Percentiles rank a stretch among this genome's conserved stretches.
phyloP scores from a whole-genome alignment of 2,888 invertebrate genomes.

The Ennomos erosarius region DNA sequence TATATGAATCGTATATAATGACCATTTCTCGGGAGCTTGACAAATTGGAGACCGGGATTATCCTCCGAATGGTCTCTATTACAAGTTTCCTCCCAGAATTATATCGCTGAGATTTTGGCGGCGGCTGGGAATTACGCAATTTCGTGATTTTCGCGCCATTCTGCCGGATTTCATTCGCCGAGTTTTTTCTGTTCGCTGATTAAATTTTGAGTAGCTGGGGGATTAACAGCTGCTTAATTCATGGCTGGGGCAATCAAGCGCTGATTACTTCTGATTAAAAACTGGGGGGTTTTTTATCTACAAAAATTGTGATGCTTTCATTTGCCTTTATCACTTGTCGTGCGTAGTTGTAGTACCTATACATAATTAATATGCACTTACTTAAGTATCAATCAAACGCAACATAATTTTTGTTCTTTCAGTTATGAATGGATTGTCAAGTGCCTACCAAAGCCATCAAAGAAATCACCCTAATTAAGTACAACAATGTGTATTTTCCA shows the following conservation, averaged over 20 bases:
- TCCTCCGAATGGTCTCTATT: constrained; percentile 57
- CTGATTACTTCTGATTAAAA: constrained; percentile 5
- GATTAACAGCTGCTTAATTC: constrained; percentile 13
- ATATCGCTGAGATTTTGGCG: constrained; percentile 40
- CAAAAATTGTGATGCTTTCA: no score
- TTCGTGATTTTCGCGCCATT: constrained; percentile 34
- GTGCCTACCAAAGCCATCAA: no score
- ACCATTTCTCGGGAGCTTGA: constrained; percentile 57
- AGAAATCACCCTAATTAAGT: no score
- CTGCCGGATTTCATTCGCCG: constrained; percentile 36
- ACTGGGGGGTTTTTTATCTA: no score
- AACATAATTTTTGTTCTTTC: no score
- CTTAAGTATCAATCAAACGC: no score
- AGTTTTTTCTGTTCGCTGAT: constrained; percentile 40
- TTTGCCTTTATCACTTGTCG: no score
- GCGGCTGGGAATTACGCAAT: constrained; percentile 32
- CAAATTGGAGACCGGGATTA: constrained; percentile 72
- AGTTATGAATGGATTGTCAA: no score
- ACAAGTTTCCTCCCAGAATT: constrained; percentile 47
- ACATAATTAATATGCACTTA: no score
- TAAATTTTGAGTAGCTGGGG: constrained; percentile 40
- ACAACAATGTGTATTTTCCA: no score
- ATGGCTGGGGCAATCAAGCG: constrained; percentile 5
- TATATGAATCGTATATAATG: constrained; percentile 42
- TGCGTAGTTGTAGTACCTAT: no score